Evolutionary conservation across 2,888 invertebrate species (phyloP), one percentile per base, ranked within the genome.

Genomic region (Entomobrya multifasciata): DNA sequence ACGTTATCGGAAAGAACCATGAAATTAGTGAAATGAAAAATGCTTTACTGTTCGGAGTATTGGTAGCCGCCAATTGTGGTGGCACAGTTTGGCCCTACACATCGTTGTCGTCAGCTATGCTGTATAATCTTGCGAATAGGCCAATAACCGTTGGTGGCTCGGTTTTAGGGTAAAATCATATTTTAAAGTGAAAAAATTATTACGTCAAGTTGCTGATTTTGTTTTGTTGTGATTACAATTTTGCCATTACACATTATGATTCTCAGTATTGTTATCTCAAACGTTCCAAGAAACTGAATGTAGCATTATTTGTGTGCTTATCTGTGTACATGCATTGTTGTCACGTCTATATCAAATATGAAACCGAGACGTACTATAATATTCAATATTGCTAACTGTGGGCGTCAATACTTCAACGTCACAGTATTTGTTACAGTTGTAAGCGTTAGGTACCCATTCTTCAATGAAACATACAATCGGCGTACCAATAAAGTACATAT

Each of bases 31-130:
- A 49, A 62, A n/a, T 89, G 60, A 87, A 85, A 76, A 47, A 47
- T 1, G 88, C 88, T 65, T 57, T 88, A 13, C 52, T 87, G 22
- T 49, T 74, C 25, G 88, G 87, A 74, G 78, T 88, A 11, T 60
- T 87, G 77, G 81, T 76, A 2, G 90, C 89, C 44, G 90, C 90
- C 11, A 90, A 90, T 84, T 88, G 90, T 62, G 89, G 90, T 25
- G 90, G 90, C 3, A 70, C 85, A 4, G 88, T 87, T 72, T 87
- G 85, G 82, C 90, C 90, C 1, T 85, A 88, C 78, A 41, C 83
- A 13, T 82, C 88, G 36, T 22, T 49, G n/a, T 86, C 87, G n/a
- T 90, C 89, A 5, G 79, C 57, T n/a, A 80, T 86, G 74, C 79
- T 89, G 30, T 90, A 90, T 85, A 80, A 44, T 13, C 20, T 80